phyloP scores from a whole-genome alignment of 2,888 invertebrate species.

The Agriopis leucophaearia region DNA sequence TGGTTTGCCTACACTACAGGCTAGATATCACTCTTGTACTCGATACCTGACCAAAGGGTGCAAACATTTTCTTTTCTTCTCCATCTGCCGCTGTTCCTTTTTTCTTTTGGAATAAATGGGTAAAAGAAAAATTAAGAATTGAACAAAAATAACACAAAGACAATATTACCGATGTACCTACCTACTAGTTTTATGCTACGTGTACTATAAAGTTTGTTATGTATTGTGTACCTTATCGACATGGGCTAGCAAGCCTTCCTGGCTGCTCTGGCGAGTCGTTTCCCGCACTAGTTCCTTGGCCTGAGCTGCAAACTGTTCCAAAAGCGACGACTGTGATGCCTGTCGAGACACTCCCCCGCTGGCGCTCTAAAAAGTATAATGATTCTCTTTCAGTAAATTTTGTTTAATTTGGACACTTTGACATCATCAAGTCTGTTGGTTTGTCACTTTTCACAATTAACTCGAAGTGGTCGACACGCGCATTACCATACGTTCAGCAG shows the following conservation, averaged over 20 bases:
- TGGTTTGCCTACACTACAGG: constrained; percentile 36
- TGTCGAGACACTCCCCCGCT: constrained; percentile 88
- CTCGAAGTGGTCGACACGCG: too few species aligned
- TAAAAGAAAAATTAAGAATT: constrained; percentile 45
- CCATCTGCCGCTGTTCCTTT: constrained; percentile 93
- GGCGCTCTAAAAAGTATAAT: constrained; percentile 60
- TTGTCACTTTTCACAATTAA: too few species aligned
- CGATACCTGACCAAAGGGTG: constrained; percentile 93
- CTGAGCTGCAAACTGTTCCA: constrained; percentile 95
- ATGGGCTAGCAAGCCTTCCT: constrained; percentile 94
- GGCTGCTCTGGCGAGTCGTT: constrained; percentile 95
- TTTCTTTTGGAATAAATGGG: constrained; percentile 75
- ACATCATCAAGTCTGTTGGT: too few species aligned
- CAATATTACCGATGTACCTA: not conserved
- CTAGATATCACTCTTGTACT: constrained; percentile 43
- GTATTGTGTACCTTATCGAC: constrained; percentile 92
- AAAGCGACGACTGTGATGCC: constrained; percentile 93
- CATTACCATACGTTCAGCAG: too few species aligned
- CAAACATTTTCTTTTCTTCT: constrained; percentile 91
- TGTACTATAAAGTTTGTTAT: not conserved
- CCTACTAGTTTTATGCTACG: not conserved
- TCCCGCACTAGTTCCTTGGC: constrained; percentile 96
- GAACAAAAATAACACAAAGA: constrained; percentile 29
- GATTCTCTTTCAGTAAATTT: not conserved
- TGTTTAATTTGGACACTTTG: too few species aligned